Evolutionary conservation across 2,888 invertebrate genomes (phyloP), one percentile per base, ranked within the genome.

Genomic region (Lasioglossum marginatum): DNA sequence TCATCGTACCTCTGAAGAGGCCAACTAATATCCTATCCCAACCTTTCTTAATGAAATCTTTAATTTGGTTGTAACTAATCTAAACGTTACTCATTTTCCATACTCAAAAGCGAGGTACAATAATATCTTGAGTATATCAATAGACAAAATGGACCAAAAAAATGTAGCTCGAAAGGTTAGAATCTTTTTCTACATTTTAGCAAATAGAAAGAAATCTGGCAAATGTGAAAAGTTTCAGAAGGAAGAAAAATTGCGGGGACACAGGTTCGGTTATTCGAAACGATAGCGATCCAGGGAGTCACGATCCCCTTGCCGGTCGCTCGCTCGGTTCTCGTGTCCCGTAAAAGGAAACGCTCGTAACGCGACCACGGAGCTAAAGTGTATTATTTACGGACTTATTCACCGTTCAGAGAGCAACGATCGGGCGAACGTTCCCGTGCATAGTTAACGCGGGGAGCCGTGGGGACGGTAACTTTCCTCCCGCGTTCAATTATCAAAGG

Each of bases 331-430:
- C 45, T n/a, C n/a, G 34, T 70, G 68, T 43, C 77, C 81, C 66
- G 52, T 66, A 87, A 82, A 79, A 82, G 83, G 87, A 87, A 82
- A 79, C 73, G 87, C 74, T 79, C 68, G 73, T 79, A 86, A 84
- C 68, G 75, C 34, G 52, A n/a, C 37, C 52, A 48, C 63, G 79
- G 57, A 66, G 72, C 68, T 66, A 76, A 87, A 84, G 52, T 68
- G 71, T 81, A 87, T 78, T 87, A 87, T 87, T 87, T 84, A 81
- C 87, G 79, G 79, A 83, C 77, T 82, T 79, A 74, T 82, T 82
- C 81, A 77, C 79, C 79, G 84, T 81, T 77, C 81, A 45, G 73
- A 43, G 87, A 48, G 79, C 87, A 87, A 79, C 84, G 83, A 76
- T 78, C 87, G 73, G 45, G 74, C 76, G 48, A 81, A 81, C 78